Conservation (phyloP, 2,797 vertebrate species). For the Poeciliopsis paucimaculata region DNA sequence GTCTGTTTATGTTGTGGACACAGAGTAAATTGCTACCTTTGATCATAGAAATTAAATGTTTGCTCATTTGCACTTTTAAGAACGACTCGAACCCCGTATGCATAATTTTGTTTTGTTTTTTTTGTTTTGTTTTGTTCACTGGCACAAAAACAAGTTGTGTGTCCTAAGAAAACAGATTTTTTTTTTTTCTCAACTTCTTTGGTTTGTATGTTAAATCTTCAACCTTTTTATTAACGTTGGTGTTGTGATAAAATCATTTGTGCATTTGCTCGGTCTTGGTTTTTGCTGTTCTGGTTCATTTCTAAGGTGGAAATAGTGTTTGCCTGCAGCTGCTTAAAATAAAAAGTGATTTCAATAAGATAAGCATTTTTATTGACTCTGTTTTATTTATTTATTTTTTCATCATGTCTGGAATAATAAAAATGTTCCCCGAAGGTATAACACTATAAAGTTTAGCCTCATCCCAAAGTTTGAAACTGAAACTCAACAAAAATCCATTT, state of each 20-base stretch:
- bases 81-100: slow-evolving; percentile 34
- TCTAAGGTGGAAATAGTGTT: slow-evolving; percentile 43
- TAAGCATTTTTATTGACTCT: neutral
- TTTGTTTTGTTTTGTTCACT: slow-evolving; percentile 6
- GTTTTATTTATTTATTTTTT: neutral
- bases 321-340: slow-evolving; percentile 62
- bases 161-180: slow-evolving; percentile 9
- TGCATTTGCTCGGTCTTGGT: slow-evolving; percentile 13
- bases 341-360: slow-evolving; percentile 53
- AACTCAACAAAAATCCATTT: neutral
- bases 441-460: neutral
- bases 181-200: slow-evolving; percentile 1
- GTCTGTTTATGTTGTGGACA: slow-evolving; percentile 44
- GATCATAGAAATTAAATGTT: slow-evolving; percentile 64
- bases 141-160: slow-evolving; percentile 34
- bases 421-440: neutral
- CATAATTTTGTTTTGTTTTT: slow-evolving; percentile 20
- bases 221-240: neutral
- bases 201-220: slow-evolving; percentile 16
- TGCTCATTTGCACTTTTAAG: slow-evolving; percentile 73
- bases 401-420: neutral
- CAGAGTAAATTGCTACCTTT: slow-evolving; percentile 65
- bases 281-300: slow-evolving; percentile 14
- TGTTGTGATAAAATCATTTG: slow-evolving; percentile 5
- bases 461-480: neutral